Base-by-base conservation (phyloP, 2,113 vertebrate species). In the Myxocyprinus asiaticus region DNA sequence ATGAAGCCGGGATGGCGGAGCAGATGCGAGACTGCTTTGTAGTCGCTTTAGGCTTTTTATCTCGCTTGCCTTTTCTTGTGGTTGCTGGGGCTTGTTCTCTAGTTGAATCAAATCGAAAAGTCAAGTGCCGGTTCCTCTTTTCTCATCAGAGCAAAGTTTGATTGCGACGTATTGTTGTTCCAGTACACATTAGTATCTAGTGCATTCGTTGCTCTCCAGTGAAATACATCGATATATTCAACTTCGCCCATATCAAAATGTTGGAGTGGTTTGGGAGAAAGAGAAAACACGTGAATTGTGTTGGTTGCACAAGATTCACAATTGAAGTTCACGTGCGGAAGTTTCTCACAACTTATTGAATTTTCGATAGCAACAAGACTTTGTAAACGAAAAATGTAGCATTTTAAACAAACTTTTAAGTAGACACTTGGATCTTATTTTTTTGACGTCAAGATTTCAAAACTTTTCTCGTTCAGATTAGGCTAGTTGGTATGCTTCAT, bases 1-100 rank as follows among this genome's bases (percentile, higher is more conserved):
- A 95, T 95, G 93, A 91, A 89, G 88, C 87, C 86, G 83, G 82
- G 88, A 82, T 78, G 67, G 76, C 85, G 81, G 83, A 90, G 79
- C 91, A 90, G 88, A 91, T 91, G 90, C 86, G 88, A 75, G 68
- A 50, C 80, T 86, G 76, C 84, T 81, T 80, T 89, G 69, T 88
- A 82, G 80, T 84, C 44, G 70, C 55, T 75, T 59, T 15, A 5
- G 10, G 64, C 64, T 67, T 78, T 72, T 75, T 55, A 63, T 72
- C 55, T 80, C 22, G 22, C 22, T 33, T 45, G 69, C n/a, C 56
- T 67, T 78, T 77, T 73, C 64, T 81, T 86, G 82, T 74, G 72
- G 76, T 79, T 55, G 42, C 33, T 33, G 55, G 33, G 15, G 75
- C 51, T 78, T 59, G 45, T 75, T 70, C 67, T 58, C 73, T 66